A percentile compares a stretch with the other conserved stretches of the same genome.
phyloP scores from a whole-genome alignment of 2,797 vertebrate species.

The Microcaecilia unicolor region DNA sequence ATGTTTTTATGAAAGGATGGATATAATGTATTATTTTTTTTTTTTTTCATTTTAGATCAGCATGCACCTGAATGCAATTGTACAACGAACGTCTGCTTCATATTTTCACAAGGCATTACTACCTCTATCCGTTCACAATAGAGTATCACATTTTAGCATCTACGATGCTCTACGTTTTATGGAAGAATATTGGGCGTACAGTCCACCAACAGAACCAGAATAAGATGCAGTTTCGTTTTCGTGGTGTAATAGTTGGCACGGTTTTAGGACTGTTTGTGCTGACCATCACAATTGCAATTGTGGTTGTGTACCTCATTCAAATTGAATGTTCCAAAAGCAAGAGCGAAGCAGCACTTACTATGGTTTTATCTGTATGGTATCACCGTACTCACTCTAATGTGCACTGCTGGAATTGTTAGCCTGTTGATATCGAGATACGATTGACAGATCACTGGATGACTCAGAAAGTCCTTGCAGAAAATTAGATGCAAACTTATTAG shows the following conservation, averaged over 20 bases:
- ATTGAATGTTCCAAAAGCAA: constrained; percentile 64
- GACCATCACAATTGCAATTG: constrained; percentile 75
- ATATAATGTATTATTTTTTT: constrained; percentile 5
- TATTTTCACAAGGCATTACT: constrained; percentile 83
- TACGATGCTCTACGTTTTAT: constrained; percentile 86
- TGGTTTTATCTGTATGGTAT: constrained; percentile 87
- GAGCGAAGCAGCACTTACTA: constrained; percentile 70
- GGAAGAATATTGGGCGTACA: constrained; percentile 90
- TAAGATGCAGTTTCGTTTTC: constrained; percentile 57
- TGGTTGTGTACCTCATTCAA: constrained; percentile 80
- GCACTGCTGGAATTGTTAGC: constrained; percentile 56
- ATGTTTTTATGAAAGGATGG: too few relatives aligned
- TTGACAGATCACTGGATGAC: constrained; percentile 61
- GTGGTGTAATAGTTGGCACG: constrained; percentile 61
- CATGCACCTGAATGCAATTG: constrained; percentile 78
- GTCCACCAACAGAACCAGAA: constrained; percentile 58
- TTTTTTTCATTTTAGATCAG: constrained; percentile 55
- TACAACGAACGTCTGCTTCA: constrained; percentile 66
- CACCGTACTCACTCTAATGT: constrained; percentile 74
- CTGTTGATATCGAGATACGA: constrained; percentile 74
- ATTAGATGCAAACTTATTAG: constrained; percentile 79
- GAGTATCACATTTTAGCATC: constrained; percentile 96
- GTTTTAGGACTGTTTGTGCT: constrained; percentile 71
- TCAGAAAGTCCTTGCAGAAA: constrained; percentile 79
- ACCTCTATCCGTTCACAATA: constrained; percentile 92